phyloP scores from a whole-genome alignment of 2,888 invertebrate species.

The Halictus ligatus region DNA sequence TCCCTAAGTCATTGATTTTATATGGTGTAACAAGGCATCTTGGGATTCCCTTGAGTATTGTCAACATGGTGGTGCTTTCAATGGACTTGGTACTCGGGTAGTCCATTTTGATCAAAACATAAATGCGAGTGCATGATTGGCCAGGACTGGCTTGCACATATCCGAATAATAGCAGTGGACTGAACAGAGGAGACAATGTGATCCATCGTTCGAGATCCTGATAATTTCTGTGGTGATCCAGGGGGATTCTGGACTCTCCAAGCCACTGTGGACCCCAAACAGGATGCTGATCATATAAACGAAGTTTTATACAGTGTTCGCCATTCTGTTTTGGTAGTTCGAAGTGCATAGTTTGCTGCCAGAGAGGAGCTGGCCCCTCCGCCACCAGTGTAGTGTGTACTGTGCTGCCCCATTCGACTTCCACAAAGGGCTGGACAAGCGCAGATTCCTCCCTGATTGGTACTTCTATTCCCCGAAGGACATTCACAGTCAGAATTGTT shows the following conservation, averaged over 20 bases:
- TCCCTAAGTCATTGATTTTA: conserved; percentile 76
- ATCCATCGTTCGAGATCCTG: conserved; percentile 82
- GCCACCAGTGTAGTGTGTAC: conserved; percentile 74
- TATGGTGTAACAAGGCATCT: conserved; percentile 79
- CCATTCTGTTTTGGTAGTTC: conserved; percentile 74
- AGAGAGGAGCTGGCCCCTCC: conserved; percentile 81
- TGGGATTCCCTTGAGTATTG: conserved; percentile 78
- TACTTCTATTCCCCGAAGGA: conserved; percentile 81
- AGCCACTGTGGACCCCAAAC: conserved; percentile 83
- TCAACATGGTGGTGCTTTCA: conserved; percentile 72
- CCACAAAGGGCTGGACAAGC: conserved; percentile 79
- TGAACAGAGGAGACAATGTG: conserved; percentile 77
- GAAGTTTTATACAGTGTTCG: conserved; percentile 76
- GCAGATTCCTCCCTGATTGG: conserved; percentile 83
- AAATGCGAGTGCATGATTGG: conserved; percentile 79
- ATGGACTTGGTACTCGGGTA: conserved; percentile 71
- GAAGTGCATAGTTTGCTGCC: conserved; percentile 82
- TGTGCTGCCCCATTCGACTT: conserved; percentile 80
- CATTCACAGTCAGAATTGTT: conserved; percentile 77
- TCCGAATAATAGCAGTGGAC: conserved; percentile 79
- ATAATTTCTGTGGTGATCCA: conserved; percentile 78
- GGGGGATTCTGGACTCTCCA: conserved; percentile 80
- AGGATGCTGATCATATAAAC: conserved; percentile 82
- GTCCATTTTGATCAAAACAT: conserved; percentile 80
- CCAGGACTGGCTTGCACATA: conserved; percentile 81